These are phyloP conservation scores for Spondyliosoma cantharus DNA, from an alignment of 2,797 vertebrate genomes.

Conservation along the genomic window DNA sequence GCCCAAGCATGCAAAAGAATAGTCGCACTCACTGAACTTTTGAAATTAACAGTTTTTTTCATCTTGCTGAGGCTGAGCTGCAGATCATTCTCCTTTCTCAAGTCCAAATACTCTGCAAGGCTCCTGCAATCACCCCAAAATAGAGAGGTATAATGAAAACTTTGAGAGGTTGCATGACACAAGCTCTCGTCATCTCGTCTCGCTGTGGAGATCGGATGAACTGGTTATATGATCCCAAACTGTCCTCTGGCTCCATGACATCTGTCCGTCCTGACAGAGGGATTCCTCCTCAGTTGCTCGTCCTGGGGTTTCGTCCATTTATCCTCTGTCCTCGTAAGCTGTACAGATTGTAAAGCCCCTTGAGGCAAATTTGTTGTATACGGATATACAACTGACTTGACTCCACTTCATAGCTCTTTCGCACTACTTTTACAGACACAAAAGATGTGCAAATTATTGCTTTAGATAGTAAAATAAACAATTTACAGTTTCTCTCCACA, in stretches of 20 bases:
- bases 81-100: not conserved
- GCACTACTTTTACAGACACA: not conserved
- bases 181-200: not conserved
- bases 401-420: not conserved
- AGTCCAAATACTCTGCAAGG: not conserved
- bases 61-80: not conserved
- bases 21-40: not conserved
- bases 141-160: not conserved
- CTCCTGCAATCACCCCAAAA: not conserved
- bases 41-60: conserved; percentile 1
- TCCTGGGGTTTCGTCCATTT: not conserved
- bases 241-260: not conserved
- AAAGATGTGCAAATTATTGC: not conserved
- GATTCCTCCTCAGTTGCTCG: not conserved
- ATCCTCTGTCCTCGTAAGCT: not conserved
- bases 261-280: not conserved
- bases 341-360: not conserved
- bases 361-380: not conserved
- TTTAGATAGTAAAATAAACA: not conserved
- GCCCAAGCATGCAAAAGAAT: no score
- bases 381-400: not conserved
- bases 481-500: not conserved
- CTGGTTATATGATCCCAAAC: not conserved
- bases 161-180: not conserved
- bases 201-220: not conserved